Evolutionary conservation across 1,140 invertebrate genomes (phyloP).

Genomic region (Cryptotermes secundus): DNA sequence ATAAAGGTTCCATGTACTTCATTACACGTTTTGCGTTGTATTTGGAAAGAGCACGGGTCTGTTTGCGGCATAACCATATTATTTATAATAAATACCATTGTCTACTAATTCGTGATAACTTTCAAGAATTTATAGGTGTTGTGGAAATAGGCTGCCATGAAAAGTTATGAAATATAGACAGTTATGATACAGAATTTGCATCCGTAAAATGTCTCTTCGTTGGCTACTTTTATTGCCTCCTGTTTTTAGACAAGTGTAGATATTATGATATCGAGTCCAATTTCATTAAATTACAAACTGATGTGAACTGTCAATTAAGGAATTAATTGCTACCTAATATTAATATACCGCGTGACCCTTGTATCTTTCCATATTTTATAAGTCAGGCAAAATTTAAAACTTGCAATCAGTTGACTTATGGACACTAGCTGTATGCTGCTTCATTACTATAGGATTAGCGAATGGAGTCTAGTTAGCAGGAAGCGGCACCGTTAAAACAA

Average conservation of each 20-base stretch:
- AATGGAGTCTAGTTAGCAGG: too few relatives aligned
- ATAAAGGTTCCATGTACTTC: background rate
- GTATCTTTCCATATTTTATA: background rate
- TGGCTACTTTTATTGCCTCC: background rate
- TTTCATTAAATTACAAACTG: slow-evolving; percentile 8
- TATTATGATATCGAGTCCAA: background rate
- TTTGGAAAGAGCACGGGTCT: background rate
- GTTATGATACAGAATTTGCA: background rate
- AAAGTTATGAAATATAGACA: slow-evolving; percentile 6
- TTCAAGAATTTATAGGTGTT: background rate
- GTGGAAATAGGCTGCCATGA: background rate
- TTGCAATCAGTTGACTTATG: background rate
- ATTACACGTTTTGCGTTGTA: background rate
- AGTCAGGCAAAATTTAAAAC: background rate
- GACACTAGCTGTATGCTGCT: too few relatives aligned
- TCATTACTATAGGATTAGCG: too few relatives aligned
- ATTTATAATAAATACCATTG: background rate
- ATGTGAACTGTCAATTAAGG: background rate
- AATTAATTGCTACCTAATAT: background rate
- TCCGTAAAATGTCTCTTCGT: background rate
- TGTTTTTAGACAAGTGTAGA: background rate
- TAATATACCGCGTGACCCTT: background rate
- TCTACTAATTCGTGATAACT: background rate
- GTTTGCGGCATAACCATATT: background rate
- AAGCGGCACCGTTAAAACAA: too few relatives aligned